Percentiles rank a stretch among this genome's conserved stretches.
These are phyloP conservation scores for Salticus scenicus DNA, from an alignment of 2,888 invertebrate genomes.

Conservation along the genomic window DNA sequence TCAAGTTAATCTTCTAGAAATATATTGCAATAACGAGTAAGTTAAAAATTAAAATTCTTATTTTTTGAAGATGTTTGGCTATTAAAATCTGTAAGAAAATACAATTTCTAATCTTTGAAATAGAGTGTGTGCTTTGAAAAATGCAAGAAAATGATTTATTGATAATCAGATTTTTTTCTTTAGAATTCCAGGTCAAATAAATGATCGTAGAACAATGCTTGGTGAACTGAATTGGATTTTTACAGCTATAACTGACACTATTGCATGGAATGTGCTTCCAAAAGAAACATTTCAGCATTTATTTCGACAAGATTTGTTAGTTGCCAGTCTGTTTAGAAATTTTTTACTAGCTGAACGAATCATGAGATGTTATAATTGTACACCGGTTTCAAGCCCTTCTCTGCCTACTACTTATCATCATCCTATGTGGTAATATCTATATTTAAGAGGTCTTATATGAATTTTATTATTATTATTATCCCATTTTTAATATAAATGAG, in stretches of 20 bases:
- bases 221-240: slow-evolving; percentile 99
- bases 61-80: too few species aligned
- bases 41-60: too few species aligned
- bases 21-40: too few species aligned
- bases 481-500: too few species aligned
- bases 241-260: slow-evolving; percentile 99
- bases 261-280: slow-evolving; percentile 98
- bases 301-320: slow-evolving; percentile 96
- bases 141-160: too few species aligned
- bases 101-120: too few species aligned
- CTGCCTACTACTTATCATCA: slow-evolving; percentile 90
- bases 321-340: slow-evolving; percentile 98
- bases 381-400: slow-evolving; percentile 93
- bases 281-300: slow-evolving; percentile 96
- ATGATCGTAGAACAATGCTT: slow-evolving; percentile 95
- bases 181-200: slow-evolving; percentile 95
- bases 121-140: too few species aligned
- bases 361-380: slow-evolving; percentile 96
- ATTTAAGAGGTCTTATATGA: too few species aligned
- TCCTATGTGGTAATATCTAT: slow-evolving; percentile 78
- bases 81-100: too few species aligned
- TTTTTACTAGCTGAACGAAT: slow-evolving; percentile 97
- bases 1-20: too few species aligned
- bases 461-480: too few species aligned
- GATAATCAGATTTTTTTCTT: slow-evolving; percentile 15